Evolutionary conservation across 1,140 invertebrate genomes (phyloP).

Genomic region (Microvelia longipes): DNA sequence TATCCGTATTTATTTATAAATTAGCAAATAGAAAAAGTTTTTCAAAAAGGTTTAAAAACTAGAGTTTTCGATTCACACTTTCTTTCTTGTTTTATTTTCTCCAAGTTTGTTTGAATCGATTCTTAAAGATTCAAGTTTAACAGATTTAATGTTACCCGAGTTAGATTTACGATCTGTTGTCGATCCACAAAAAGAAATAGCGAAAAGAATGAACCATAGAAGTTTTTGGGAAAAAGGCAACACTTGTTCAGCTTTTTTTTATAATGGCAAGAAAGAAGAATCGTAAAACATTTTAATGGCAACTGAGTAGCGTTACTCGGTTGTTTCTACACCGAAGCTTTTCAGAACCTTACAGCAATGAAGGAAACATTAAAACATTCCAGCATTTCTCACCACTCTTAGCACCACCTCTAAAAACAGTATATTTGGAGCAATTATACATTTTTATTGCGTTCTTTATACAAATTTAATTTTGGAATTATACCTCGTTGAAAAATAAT

Average conservation of each 20-base stretch:
- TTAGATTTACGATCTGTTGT: background rate
- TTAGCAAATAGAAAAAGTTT: no score
- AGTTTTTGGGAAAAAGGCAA: no score
- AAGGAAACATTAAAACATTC: background rate
- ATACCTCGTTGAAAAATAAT: background rate
- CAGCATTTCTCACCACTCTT: background rate
- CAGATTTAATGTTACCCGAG: background rate
- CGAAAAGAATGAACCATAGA: background rate
- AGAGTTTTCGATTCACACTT: background rate
- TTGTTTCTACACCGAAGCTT: no score
- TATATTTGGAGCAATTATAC: background rate
- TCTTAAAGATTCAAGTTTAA: background rate
- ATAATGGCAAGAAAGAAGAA: background rate
- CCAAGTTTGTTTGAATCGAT: background rate
- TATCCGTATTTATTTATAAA: no score
- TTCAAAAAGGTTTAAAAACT: no score
- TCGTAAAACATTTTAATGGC: background rate
- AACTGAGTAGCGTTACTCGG: no score
- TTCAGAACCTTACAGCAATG: background rate
- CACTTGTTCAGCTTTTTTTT: background rate
- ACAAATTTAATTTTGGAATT: background rate
- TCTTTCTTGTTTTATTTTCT: background rate
- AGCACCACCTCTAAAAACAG: background rate
- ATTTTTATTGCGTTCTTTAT: background rate
- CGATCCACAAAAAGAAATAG: background rate